Evolutionary conservation across 2,113 vertebrate species (phyloP).

Genomic region (Stomatorhinus ivindoensis): DNA sequence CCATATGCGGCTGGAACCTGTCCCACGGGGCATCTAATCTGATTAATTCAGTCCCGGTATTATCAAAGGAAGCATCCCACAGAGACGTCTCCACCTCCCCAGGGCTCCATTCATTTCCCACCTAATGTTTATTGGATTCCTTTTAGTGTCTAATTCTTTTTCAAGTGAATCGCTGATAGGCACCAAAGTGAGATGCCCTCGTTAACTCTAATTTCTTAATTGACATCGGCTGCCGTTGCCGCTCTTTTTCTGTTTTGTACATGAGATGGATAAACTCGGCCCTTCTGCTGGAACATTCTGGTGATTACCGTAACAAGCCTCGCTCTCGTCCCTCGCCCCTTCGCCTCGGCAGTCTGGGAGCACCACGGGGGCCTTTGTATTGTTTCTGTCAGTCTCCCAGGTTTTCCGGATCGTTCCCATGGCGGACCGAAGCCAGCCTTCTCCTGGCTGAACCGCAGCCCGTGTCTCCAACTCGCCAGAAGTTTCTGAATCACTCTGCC

Average conservation of each 20-base stretch:
- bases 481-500: background rate
- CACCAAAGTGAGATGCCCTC: background rate
- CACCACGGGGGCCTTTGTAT: background rate
- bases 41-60: conserved; percentile 15
- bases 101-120: background rate
- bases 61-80: conserved; percentile 4
- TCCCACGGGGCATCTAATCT: background rate
- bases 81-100: background rate
- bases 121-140: background rate
- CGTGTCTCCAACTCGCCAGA: background rate
- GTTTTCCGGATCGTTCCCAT: background rate
- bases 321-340: background rate
- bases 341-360: background rate
- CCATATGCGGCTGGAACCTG: background rate
- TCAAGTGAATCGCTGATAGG: background rate
- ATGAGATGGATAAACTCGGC: no score
- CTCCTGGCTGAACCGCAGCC: background rate
- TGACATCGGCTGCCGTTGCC: background rate
- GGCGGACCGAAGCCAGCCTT: background rate
- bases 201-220: background rate
- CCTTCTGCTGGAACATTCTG: background rate
- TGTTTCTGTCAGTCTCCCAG: background rate
- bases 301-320: background rate
- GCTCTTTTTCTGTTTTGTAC: background rate
- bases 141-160: conserved; percentile 3